Percentiles rank a stretch among this genome's conserved stretches.
Evolutionary conservation across 2,797 vertebrate species (phyloP).

Genomic region (Pipistrellus pygmaeus): DNA sequence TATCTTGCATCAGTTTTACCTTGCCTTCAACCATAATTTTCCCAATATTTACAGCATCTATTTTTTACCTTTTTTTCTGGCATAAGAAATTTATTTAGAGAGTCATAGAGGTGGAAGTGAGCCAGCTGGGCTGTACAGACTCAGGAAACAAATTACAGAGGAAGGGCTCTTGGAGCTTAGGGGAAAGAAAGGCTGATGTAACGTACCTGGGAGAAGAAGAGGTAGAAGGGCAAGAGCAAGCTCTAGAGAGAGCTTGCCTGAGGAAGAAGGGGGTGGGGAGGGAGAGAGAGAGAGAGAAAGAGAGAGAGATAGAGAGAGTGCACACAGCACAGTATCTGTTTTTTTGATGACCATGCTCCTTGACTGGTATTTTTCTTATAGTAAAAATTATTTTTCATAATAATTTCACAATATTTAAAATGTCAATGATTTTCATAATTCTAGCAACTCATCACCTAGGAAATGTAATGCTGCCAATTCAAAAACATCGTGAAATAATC

Average conservation of each 20-base stretch:
- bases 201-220: background rate
- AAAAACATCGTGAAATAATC: background rate
- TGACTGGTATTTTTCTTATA: background rate
- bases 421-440: slow-evolving; percentile 41
- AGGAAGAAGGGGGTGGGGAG: background rate
- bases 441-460: background rate
- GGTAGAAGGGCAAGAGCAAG: too few species aligned
- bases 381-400: background rate
- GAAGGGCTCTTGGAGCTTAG: background rate
- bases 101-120: background rate
- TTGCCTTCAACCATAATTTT: background rate
- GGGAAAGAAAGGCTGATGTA: background rate
- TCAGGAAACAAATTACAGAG: background rate
- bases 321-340: background rate
- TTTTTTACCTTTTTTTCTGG: background rate
- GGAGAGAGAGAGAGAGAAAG: background rate
- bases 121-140: background rate
- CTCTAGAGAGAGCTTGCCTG: background rate
- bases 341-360: background rate
- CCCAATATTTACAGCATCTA: background rate
- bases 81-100: background rate
- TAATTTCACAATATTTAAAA: slow-evolving; percentile 50
- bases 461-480: background rate
- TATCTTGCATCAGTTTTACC: background rate
- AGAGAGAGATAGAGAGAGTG: background rate